These are phyloP conservation scores for Temnothorax curvispinosus DNA, from an alignment of 1,140 invertebrate genomes.

Conservation along the genomic window DNA sequence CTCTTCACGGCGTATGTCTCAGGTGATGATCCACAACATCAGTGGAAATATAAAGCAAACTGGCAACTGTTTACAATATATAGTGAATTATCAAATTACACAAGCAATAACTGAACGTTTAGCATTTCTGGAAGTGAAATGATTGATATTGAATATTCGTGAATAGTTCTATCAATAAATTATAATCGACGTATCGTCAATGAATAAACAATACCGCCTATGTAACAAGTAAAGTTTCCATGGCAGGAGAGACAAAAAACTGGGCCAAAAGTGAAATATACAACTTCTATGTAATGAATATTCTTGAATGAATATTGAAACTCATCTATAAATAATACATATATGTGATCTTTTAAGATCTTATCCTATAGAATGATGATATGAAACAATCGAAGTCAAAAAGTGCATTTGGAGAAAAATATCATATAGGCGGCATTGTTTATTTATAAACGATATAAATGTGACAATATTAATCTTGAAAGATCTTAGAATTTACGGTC, in stretches of 20 bases:
- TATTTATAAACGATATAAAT: background rate
- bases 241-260: too few relatives aligned
- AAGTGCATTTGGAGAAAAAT: too few relatives aligned
- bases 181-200: background rate
- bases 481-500: background rate
- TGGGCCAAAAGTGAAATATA: too few relatives aligned
- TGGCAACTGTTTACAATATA: constrained; percentile 22
- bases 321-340: too few relatives aligned
- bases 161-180: background rate
- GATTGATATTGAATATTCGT: background rate
- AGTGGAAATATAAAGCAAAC: constrained; percentile 11
- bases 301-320: too few relatives aligned
- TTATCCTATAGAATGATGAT: too few relatives aligned
- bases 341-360: too few relatives aligned
- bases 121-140: background rate
- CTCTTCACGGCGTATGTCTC: constrained; percentile 54
- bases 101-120: background rate
- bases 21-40: constrained; percentile 62
- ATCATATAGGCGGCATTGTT: too few relatives aligned
- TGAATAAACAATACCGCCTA: too few relatives aligned
- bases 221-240: too few relatives aligned
- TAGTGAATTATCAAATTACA: constrained; percentile 6
- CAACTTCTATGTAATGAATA: too few relatives aligned
- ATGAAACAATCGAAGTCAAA: too few relatives aligned
- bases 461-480: background rate